Conservation (phyloP, 1,140 invertebrate genomes). For the Melitaea cinxia region DNA sequence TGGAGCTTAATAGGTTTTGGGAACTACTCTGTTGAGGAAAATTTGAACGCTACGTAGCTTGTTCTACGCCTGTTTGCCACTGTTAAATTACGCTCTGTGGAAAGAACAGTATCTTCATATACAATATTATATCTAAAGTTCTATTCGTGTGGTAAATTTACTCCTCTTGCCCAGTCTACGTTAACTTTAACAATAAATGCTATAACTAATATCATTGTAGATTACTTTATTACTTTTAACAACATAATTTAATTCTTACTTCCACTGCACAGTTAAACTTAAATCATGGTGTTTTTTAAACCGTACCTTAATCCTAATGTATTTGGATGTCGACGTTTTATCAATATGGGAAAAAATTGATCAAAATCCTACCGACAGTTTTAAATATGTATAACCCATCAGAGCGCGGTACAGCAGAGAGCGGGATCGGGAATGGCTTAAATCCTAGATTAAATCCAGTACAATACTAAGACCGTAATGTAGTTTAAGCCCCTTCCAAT, state of each 20-base stretch:
- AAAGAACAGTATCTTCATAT: background rate
- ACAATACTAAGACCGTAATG: slow-evolving; percentile 37
- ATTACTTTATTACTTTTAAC: no score
- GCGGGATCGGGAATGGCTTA: slow-evolving; percentile 8
- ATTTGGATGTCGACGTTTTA: background rate
- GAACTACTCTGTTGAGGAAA: slow-evolving; percentile 55
- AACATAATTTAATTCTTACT: no score
- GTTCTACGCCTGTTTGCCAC: slow-evolving; percentile 33
- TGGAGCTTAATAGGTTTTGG: slow-evolving; percentile 67
- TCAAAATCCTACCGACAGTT: background rate
- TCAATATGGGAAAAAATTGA: background rate
- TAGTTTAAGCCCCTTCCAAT: slow-evolving; percentile 37
- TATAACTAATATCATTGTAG: no score
- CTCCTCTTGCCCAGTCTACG: no score
- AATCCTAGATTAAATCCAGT: slow-evolving; percentile 33
- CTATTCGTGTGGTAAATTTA: background rate
- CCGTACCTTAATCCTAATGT: background rate
- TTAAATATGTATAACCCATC: slow-evolving; percentile 8
- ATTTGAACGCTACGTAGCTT: slow-evolving; percentile 43
- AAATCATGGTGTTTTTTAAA: no score
- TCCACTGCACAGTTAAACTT: no score
- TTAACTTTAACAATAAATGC: no score
- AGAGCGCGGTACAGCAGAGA: background rate
- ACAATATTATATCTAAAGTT: background rate
- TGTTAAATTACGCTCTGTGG: slow-evolving; percentile 25